Evolutionary conservation across 2,888 invertebrate genomes (phyloP), one percentile per base, ranked within the genome.

Genomic region (Zelleria hepariella): DNA sequence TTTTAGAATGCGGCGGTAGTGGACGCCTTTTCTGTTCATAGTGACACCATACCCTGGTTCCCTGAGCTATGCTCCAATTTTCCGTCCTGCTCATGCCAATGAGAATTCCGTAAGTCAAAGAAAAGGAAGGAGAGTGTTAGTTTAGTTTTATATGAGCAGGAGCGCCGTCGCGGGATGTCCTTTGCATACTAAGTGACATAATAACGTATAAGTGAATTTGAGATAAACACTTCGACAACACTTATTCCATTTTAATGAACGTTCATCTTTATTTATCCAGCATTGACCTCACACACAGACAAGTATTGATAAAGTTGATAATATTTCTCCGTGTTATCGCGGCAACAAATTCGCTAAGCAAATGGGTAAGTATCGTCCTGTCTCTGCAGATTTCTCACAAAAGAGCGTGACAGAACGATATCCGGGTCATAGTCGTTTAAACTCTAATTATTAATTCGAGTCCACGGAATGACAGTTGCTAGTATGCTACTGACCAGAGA

Each of bases 41-140:
- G 83, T 87, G 87, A 86, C 87, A 86, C 86, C 81, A 73, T 86
- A 81, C 85, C 86, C 82, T 82, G 85, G 77, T 82, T 86, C 68
- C 68, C 65, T 68, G 74, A 74, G 68, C 65, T 66, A 66, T 81
- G 82, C 81, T 84, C 80, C 74, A 83, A 70, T 76, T 82, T 64
- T 69, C 60, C 68, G 68, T 83, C 77, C 66, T 70, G 71, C 58
- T 81, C 71, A 57, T 55, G 49, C 71, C 4, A 60, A 64, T 64
- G 61, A 58, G 0, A 32, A 6, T 58, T 58, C 18, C 10, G 47
- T 42, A 2, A 42, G 68, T 51, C 71, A 82, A 65, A 47, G 73
- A 71, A 80, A 82, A 66, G 68, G 62, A 23, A 27, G 18, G 32
- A 52, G 10, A 6, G 65, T 66, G 65, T 66, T 71, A 73, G 71